Percentiles rank a stretch among this genome's conserved stretches.
Conservation (phyloP, 1,140 invertebrate species). For the Eubasilissa regina region DNA sequence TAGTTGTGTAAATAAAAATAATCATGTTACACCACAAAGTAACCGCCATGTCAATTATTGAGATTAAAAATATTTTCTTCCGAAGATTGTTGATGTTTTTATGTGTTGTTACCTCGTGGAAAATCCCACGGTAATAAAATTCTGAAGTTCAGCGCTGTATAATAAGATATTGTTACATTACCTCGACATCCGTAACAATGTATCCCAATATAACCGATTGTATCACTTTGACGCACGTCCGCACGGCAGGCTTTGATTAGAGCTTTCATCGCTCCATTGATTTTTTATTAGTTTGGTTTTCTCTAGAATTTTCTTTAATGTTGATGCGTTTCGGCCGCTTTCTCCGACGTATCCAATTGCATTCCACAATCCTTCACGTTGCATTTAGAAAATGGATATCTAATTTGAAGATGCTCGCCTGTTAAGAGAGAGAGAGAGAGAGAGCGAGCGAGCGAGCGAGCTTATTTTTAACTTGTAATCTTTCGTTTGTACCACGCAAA, state of each 20-base stretch:
- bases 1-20: no score
- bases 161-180: no score
- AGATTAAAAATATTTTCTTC: no score
- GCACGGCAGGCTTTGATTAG: constrained; percentile 13
- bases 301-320: constrained; percentile 33
- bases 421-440: background rate
- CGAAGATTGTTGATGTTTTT: no score
- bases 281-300: constrained; percentile 33
- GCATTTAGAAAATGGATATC: background rate
- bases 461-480: constrained; percentile 14
- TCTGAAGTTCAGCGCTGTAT: background rate
- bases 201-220: constrained; percentile 29
- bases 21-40: no score
- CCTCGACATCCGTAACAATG: background rate
- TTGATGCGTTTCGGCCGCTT: constrained; percentile 32
- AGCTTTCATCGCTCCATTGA: constrained; percentile 35
- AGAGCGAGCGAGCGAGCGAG: no score
- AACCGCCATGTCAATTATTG: no score
- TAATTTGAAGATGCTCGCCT: constrained; percentile 23
- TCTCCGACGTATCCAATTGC: constrained; percentile 29
- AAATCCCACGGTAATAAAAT: no score
- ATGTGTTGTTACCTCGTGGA: no score
- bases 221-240: constrained; percentile 3
- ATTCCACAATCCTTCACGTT: constrained; percentile 41
- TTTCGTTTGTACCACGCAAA: constrained; percentile 2